A percentile compares a stretch with the other conserved stretches of the same genome.
Evolutionary conservation across 2,888 invertebrate species (phyloP).

Genomic region (Punctoribates punctum): DNA sequence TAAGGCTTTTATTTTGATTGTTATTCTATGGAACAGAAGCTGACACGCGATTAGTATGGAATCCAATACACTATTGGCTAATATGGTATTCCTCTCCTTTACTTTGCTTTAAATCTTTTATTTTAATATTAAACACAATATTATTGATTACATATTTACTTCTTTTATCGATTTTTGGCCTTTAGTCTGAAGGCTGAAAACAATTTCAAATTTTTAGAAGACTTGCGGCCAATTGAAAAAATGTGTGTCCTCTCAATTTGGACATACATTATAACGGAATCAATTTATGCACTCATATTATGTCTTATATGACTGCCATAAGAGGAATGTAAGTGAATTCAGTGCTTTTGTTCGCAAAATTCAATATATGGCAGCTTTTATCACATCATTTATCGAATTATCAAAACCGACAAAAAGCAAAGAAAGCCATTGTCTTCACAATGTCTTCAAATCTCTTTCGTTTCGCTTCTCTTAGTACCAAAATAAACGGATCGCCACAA

Average conservation of each 20-base stretch:
- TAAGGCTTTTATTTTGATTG: conserved; percentile 31
- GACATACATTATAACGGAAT: not conserved
- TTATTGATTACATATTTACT: not conserved
- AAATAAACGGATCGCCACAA: no score
- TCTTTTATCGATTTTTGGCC: not conserved
- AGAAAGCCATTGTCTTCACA: not conserved
- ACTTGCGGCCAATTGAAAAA: not conserved
- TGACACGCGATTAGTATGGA: conserved; percentile 20
- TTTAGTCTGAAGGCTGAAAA: not conserved
- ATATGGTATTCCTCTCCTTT: not conserved
- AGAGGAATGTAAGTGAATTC: not conserved
- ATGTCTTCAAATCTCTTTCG: not conserved
- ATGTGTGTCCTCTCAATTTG: not conserved
- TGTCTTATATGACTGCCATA: not conserved
- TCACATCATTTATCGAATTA: conserved; percentile 29
- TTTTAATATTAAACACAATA: not conserved
- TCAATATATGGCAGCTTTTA: conserved; percentile 31
- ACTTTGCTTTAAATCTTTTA: not conserved
- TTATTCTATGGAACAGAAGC: not conserved
- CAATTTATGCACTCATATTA: not conserved
- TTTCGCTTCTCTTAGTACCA: not conserved
- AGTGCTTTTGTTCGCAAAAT: conserved; percentile 7
- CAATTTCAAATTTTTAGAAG: not conserved
- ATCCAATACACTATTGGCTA: not conserved
- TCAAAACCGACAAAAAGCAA: conserved; percentile 10